Percentiles rank a stretch among this genome's conserved stretches.
Evolutionary conservation across 2,888 invertebrate species (phyloP).

Genomic region (Nephrotoma flavescens): DNA sequence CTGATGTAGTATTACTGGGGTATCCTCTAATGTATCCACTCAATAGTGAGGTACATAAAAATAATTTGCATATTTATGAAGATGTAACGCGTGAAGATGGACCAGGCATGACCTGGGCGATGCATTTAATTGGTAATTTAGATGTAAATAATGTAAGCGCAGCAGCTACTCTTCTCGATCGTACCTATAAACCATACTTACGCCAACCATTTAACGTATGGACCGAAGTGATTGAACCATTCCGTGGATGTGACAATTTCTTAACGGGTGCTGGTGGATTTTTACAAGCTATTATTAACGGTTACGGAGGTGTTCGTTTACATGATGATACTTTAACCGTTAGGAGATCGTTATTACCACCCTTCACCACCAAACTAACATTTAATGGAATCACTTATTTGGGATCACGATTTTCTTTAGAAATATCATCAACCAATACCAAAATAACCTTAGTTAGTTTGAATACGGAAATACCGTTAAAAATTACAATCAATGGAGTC

Average conservation of each 20-base stretch:
- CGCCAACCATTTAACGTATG: slow-evolving; percentile 47
- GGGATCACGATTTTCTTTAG: slow-evolving; percentile 16
- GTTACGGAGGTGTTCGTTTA: slow-evolving; percentile 40
- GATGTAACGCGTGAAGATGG: slow-evolving; percentile 37
- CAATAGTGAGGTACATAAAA: slow-evolving; percentile 36
- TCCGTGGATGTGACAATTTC: slow-evolving; percentile 41
- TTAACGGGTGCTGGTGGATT: slow-evolving; percentile 47
- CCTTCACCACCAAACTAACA: slow-evolving; percentile 27
- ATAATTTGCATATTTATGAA: slow-evolving; percentile 41
- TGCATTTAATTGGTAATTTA: slow-evolving; percentile 42
- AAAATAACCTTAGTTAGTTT: background rate
- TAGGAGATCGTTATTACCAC: slow-evolving; percentile 30
- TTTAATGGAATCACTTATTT: slow-evolving; percentile 19
- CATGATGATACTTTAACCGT: slow-evolving; percentile 35
- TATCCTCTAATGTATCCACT: slow-evolving; percentile 40
- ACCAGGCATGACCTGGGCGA: slow-evolving; percentile 50
- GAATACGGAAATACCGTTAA: background rate
- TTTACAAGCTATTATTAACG: slow-evolving; percentile 40
- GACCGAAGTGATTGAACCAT: slow-evolving; percentile 39
- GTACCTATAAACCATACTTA: slow-evolving; percentile 37
- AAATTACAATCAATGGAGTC: background rate
- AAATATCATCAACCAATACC: background rate
- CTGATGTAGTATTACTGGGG: slow-evolving; percentile 41
- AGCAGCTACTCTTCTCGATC: slow-evolving; percentile 36
- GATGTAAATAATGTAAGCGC: slow-evolving; percentile 28